Conservation (phyloP, 1,140 invertebrate species). For the Lordiphosa clarofinis region DNA sequence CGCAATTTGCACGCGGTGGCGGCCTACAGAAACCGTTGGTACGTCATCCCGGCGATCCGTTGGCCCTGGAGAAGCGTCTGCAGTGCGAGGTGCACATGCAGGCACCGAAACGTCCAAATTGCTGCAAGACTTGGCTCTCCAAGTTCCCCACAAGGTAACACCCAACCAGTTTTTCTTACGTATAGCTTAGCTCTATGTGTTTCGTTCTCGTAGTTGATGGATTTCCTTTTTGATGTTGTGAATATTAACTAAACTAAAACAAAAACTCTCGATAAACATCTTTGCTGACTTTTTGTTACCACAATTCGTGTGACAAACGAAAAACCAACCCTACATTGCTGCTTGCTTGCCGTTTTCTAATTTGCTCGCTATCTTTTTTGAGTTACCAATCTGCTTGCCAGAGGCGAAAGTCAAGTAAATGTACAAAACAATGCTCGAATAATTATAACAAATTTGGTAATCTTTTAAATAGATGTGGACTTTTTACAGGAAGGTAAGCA, state of each 20-base stretch:
- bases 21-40: constrained; percentile 91
- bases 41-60: constrained; percentile 86
- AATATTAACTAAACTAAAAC: constrained; percentile 56
- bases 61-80: constrained; percentile 89
- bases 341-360: constrained; percentile 66
- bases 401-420: constrained; percentile 49
- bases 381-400: constrained; percentile 39
- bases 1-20: constrained; percentile 64
- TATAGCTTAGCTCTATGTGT: constrained; percentile 40
- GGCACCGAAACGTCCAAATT: constrained; percentile 86
- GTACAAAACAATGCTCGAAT: background rate
- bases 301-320: constrained; percentile 24
- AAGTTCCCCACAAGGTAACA: constrained; percentile 87
- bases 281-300: constrained; percentile 8
- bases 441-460: no score
- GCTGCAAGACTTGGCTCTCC: constrained; percentile 95
- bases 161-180: constrained; percentile 7
- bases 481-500: no score
- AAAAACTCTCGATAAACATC: constrained; percentile 27
- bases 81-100: constrained; percentile 91
- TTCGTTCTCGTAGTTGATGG: constrained; percentile 71
- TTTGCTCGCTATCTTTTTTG: constrained; percentile 68
- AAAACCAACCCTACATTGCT: constrained; percentile 61
- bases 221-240: constrained; percentile 80
- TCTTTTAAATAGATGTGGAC: no score